These are phyloP conservation scores for Scaptomyza hsui DNA, from an alignment of 1,140 invertebrate genomes.

Conservation along the genomic window DNA sequence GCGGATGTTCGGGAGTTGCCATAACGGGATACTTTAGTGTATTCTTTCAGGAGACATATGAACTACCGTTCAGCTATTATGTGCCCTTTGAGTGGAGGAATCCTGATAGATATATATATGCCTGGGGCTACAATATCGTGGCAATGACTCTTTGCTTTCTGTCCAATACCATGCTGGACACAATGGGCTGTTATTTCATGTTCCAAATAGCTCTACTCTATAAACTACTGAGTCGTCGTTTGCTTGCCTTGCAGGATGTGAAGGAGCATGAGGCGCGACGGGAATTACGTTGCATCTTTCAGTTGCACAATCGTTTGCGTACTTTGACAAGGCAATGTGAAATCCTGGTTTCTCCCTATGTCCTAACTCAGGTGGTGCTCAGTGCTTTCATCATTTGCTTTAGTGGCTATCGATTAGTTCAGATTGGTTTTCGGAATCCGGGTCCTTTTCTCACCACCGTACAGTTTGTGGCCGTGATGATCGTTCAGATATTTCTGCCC, in stretches of 20 bases:
- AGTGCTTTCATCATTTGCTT: slow-evolving; percentile 79
- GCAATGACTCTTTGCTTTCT: slow-evolving; percentile 67
- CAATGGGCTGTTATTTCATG: slow-evolving; percentile 69
- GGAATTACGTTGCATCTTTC: slow-evolving; percentile 48
- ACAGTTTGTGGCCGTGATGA: slow-evolving; percentile 69
- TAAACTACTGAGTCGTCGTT: slow-evolving; percentile 54
- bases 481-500: slow-evolving; percentile 72
- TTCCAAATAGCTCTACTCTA: slow-evolving; percentile 66
- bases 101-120: slow-evolving; percentile 50
- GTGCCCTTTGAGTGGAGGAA: slow-evolving; percentile 75
- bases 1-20: slow-evolving; percentile 37
- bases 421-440: slow-evolving; percentile 61
- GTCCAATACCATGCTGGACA: slow-evolving; percentile 60
- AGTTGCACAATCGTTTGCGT: slow-evolving; percentile 42
- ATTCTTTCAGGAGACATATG: slow-evolving; percentile 51
- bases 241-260: slow-evolving; percentile 28
- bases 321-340: slow-evolving; percentile 48
- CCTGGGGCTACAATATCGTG: slow-evolving; percentile 65
- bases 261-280: slow-evolving; percentile 38
- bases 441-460: slow-evolving; percentile 66
- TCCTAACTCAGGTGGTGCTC: slow-evolving; percentile 65
- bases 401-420: slow-evolving; percentile 62
- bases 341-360: slow-evolving; percentile 59
- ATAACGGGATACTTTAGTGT: slow-evolving; percentile 46
- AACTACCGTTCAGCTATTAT: slow-evolving; percentile 67